Evolutionary conservation across 2,113 vertebrate genomes (phyloP).

Genomic region (Maccullochella peelii): DNA sequence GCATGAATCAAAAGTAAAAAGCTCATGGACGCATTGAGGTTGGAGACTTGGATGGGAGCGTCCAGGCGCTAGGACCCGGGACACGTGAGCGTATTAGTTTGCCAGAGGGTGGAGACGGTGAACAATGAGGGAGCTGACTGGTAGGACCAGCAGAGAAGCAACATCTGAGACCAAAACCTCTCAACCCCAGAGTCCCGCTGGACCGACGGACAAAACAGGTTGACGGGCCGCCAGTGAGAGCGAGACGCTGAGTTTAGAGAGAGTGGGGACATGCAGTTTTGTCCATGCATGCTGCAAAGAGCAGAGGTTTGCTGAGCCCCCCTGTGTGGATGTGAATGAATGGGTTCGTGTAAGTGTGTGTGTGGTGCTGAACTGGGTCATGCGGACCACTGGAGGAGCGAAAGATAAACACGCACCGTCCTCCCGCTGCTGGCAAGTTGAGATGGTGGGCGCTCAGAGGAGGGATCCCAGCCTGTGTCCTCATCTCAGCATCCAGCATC

Average conservation of each 20-base stretch:
- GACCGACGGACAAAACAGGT: conserved; percentile 47
- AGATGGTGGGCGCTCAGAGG: conserved; percentile 66
- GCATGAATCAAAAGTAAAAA: conserved; percentile 55
- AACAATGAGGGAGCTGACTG: conserved; percentile 79
- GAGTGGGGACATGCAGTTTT: conserved; percentile 41
- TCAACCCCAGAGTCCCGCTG: conserved; percentile 19
- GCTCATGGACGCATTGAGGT: not conserved
- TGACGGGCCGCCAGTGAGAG: conserved; percentile 24
- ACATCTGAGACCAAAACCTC: conserved; percentile 54
- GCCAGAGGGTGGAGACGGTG: conserved; percentile 79
- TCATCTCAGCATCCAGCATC: conserved; percentile 46
- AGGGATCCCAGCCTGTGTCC: conserved; percentile 62
- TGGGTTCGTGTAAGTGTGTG: conserved; percentile 49
- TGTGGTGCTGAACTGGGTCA: conserved; percentile 77
- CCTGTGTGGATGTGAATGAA: conserved; percentile 66
- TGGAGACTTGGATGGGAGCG: not conserved
- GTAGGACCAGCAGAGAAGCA: conserved; percentile 68
- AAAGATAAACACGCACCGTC: conserved; percentile 72
- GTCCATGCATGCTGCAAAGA: conserved; percentile 39
- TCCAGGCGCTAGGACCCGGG: conserved; percentile 82
- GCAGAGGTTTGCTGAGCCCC: conserved; percentile 36
- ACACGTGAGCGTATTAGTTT: conserved; percentile 73
- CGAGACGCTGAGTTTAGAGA: conserved; percentile 23
- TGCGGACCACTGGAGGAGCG: conserved; percentile 70
- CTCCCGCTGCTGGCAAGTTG: conserved; percentile 65